Conservation (phyloP, 1,140 invertebrate species). For the Calliopsis andreniformis region DNA sequence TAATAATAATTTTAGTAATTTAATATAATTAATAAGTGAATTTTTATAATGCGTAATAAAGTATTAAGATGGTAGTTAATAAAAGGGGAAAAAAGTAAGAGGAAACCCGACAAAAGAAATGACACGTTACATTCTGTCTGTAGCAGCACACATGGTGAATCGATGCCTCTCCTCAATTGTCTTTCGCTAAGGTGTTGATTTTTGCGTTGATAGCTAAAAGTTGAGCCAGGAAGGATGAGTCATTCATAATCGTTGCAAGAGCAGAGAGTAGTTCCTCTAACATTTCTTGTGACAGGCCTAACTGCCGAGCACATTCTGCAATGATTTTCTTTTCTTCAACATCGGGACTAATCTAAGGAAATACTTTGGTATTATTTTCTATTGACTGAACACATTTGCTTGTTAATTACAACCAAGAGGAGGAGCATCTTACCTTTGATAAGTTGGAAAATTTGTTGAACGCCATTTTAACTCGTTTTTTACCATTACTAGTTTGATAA, state of each 20-base stretch:
- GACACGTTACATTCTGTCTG: conserved; percentile 63
- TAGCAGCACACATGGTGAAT: conserved; percentile 61
- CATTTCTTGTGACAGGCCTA: conserved; percentile 84
- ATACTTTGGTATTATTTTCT: too few relatives aligned
- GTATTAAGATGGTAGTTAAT: conserved; percentile 51
- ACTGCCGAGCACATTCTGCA: conserved; percentile 86
- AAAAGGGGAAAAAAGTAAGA: conserved; percentile 73
- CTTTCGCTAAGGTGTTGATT: conserved; percentile 88
- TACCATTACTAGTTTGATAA: conserved; percentile 86
- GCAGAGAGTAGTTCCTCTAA: conserved; percentile 84
- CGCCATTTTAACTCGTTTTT: conserved; percentile 86
- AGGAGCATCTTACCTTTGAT: conserved; percentile 84
- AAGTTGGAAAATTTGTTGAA: conserved; percentile 86
- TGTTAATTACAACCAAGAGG: too few relatives aligned
- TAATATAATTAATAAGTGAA: too few relatives aligned
- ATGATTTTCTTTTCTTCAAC: conserved; percentile 83
- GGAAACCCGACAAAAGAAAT: conserved; percentile 74
- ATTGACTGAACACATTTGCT: too few relatives aligned
- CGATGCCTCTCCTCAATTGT: conserved; percentile 84
- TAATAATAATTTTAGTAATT: too few relatives aligned
- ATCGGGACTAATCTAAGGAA: conserved; percentile 75
- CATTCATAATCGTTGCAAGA: conserved; percentile 86
- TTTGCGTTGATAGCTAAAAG: conserved; percentile 87
- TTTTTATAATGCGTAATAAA: conserved; percentile 50
- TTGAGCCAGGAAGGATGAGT: conserved; percentile 87